Percentiles rank a stretch among this genome's conserved stretches.
Conservation (phyloP, 2,888 invertebrate genomes). For the Pristionchus maxplancki region DNA sequence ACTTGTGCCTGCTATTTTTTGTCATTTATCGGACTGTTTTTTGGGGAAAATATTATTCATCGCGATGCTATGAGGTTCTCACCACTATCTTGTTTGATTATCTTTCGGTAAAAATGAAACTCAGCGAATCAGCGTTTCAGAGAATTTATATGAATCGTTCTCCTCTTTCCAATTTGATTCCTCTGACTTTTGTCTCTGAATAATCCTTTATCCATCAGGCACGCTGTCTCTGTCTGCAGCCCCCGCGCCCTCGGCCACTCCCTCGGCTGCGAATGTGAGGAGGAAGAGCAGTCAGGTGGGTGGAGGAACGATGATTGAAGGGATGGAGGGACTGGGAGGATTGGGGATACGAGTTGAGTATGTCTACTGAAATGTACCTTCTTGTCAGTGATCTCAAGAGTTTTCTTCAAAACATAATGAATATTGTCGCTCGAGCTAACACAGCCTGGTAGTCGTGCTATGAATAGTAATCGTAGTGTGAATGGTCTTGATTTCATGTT, state of each 20-base stretch:
- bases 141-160: background rate
- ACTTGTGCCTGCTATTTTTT: background rate
- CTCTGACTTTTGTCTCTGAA: background rate
- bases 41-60: too few relatives aligned
- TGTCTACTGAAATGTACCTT: too few relatives aligned
- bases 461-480: background rate
- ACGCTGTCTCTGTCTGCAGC: slow-evolving; percentile 57
- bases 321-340: background rate
- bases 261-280: slow-evolving; percentile 65
- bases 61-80: too few relatives aligned
- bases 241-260: slow-evolving; percentile 53
- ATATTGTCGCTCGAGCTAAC: background rate
- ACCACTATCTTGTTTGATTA: too few relatives aligned
- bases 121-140: too few relatives aligned
- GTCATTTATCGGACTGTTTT: background rate
- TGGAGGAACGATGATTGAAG: background rate
- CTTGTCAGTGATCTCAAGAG: background rate
- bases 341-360: background rate
- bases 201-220: slow-evolving; percentile 55
- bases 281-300: slow-evolving; percentile 62
- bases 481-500: background rate
- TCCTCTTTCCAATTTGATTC: background rate
- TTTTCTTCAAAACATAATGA: background rate
- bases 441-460: background rate
- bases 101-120: too few relatives aligned